Base-by-base conservation (phyloP, 2,113 vertebrate genomes). In the Hypanus sabinus region DNA sequence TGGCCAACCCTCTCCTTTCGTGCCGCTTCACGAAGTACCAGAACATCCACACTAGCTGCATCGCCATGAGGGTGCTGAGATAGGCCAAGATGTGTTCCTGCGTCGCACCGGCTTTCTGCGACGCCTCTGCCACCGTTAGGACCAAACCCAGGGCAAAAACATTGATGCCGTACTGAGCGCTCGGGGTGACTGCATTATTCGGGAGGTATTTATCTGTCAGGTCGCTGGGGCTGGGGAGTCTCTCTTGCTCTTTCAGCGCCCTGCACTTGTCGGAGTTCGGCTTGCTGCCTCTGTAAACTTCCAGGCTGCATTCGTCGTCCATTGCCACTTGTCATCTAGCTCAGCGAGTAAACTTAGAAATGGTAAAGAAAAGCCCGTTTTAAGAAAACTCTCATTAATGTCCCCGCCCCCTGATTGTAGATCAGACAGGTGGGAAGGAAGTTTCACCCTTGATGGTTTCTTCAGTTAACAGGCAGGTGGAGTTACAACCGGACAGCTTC, bases 11-110 rank as follows among this genome's bases (percentile, higher is more conserved):
- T 94, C 96, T 97, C 88, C 96, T 97, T 22, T 96, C 96, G 94
- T 96, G 95, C 95, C 97, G 97, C 94, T 97, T 97, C 95, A 97
- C 96, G 94, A 97, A 97, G 97, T 99, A 99, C 98, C 98, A 99
- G 94, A 98, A 95, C 99, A 99, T 99, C 99, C 98, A 99, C 80
- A 97, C 94, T 95, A 99, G 96, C 97, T 99, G 99, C 93, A 99
- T 96, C 75, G 98, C 96, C 98, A 99, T 99, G 94, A 99, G 97
- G 38, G 97, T 96, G 90, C 97, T 97, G 94, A 99, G 96, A 90
- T 98, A 97, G 94, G 97, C 96, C 81, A 99, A 96, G 95, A 99
- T 95, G 95, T 97, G 96, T 94, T 97, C 96, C 95, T 98, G 97
- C 93, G 96, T 95, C 95, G 98, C 96, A 80, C 97, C 96, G 73